A percentile compares a stretch with the other conserved stretches of the same genome.
Evolutionary conservation across 2,797 vertebrate species (phyloP).

Genomic region (Melanotaenia boesemani): DNA sequence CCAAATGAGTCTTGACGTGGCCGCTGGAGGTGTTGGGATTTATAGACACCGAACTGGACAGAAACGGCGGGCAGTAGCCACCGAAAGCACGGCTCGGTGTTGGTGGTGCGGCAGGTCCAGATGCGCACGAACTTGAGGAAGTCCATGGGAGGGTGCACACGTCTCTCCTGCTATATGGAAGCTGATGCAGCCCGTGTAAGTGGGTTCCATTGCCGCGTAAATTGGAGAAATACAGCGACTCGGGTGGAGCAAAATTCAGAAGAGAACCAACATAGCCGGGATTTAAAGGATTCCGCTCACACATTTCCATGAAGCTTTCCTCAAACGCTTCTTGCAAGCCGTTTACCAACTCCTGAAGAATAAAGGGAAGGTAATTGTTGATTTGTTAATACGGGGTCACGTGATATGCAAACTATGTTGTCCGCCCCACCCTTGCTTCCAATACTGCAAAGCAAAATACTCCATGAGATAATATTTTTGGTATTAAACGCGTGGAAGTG

Average conservation of each 20-base stretch:
- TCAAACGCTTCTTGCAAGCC: constrained; percentile 82
- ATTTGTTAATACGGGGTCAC: constrained; percentile 89
- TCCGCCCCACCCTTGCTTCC: constrained; percentile 88
- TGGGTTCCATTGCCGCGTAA: constrained; percentile 92
- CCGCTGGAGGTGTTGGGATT: constrained; percentile 76
- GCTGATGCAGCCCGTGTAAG: constrained; percentile 87
- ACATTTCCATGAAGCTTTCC: constrained; percentile 92
- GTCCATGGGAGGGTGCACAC: constrained; percentile 91
- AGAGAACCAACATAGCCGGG: constrained; percentile 93
- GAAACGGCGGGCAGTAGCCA: constrained; percentile 88
- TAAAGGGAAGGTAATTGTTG: constrained; percentile 89
- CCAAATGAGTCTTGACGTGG: constrained; percentile 84
- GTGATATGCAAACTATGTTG: constrained; percentile 85
- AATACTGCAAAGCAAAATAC: constrained; percentile 68
- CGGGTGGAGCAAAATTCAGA: constrained; percentile 90
- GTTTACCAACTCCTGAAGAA: constrained; percentile 94
- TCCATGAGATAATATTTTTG: constrained; percentile 66
- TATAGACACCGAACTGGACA: constrained; percentile 82
- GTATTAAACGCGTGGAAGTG: constrained; percentile 44
- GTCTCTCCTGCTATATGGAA: constrained; percentile 87
- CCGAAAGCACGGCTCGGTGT: constrained; percentile 86
- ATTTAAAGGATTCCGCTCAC: constrained; percentile 94
- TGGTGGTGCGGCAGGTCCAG: constrained; percentile 78
- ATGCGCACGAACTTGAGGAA: constrained; percentile 88
- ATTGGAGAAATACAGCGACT: constrained; percentile 93